Base-by-base conservation (phyloP, 2,888 invertebrate species). In the Epinotia ramella region DNA sequence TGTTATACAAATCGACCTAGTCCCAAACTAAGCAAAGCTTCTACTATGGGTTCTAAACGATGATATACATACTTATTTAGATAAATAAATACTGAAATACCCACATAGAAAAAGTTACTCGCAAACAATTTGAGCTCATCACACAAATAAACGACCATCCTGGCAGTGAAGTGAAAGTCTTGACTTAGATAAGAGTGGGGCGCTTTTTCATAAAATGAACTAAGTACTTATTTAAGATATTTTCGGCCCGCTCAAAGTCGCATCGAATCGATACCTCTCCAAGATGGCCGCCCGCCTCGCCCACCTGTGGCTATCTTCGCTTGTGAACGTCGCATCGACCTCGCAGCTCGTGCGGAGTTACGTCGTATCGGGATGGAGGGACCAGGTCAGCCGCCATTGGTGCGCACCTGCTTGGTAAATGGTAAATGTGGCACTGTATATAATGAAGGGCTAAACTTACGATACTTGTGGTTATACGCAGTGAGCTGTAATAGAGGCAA, bases 381-480 rank as follows among this genome's bases (percentile, higher is more conserved):
- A 2, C 4, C 1, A 9, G 16, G 59, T 5, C 24, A 44, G 13
- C 7, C 11, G 59, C n/a, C 11, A 68, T 68, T 68, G 68, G 68
- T 7, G 68, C 33, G 67, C n/a, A 68, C 68, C 68, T 68, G 68
- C 11, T 11, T 66, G 53, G 53, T 56, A 66, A 53, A 33, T 66
- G 66, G 33, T 12, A n/a, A 28, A 66, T 53, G 11, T 53, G 28
- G 46, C 53, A n/a, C 28, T 11, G 40, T 53, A 53, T 7, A 53
- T 53, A 53, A 40, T 9, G 16, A 53, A n/a, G 53, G 53, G 53
- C 40, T n/a, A n/a, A n/a, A 53, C 7, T 53, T 49, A 1, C 7
- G 53, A 13, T 6, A n/a, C 53, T 53, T 2, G 40, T 40, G n/a
- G 53, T 53, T n/a, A 49, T 1, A 16, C 24, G 24, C 24, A 28